Evolutionary conservation across 2,888 invertebrate species (phyloP).

Genomic region (Malacosoma neustria): DNA sequence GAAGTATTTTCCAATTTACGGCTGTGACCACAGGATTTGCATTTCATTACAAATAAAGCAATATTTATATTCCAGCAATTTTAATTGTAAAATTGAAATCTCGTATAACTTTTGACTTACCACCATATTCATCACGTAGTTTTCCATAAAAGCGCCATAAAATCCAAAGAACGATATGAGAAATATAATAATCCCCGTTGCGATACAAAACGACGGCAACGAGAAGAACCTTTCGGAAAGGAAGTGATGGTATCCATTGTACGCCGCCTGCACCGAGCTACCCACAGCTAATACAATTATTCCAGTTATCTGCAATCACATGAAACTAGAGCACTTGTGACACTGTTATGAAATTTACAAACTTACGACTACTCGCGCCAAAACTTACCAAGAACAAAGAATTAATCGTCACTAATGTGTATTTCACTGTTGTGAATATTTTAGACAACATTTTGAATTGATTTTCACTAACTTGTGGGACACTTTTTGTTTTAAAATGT

Average conservation of each 20-base stretch:
- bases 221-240: slow-evolving; percentile 81
- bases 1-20: no score
- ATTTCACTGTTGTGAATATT: slow-evolving; percentile 64
- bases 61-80: no score
- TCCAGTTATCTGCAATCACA: slow-evolving; percentile 82
- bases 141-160: slow-evolving; percentile 90
- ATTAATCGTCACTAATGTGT: slow-evolving; percentile 50
- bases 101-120: slow-evolving; percentile 60
- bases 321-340: slow-evolving; percentile 11
- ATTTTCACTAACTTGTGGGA: slow-evolving; percentile 16
- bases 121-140: slow-evolving; percentile 85
- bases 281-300: slow-evolving; percentile 85
- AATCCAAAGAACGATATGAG: slow-evolving; percentile 90
- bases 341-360: slow-evolving; percentile 3
- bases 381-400: slow-evolving; percentile 62
- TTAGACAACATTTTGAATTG: slow-evolving; percentile 52
- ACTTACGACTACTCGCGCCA: slow-evolving; percentile 1
- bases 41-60: no score
- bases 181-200: slow-evolving; percentile 82
- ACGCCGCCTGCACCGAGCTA: slow-evolving; percentile 79
- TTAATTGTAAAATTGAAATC: no score
- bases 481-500: slow-evolving; percentile 7
- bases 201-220: slow-evolving; percentile 81
- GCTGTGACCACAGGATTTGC: no score
- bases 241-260: slow-evolving; percentile 79